phyloP scores from a whole-genome alignment of 2,888 invertebrate species.

The Protophormia terraenovae region DNA sequence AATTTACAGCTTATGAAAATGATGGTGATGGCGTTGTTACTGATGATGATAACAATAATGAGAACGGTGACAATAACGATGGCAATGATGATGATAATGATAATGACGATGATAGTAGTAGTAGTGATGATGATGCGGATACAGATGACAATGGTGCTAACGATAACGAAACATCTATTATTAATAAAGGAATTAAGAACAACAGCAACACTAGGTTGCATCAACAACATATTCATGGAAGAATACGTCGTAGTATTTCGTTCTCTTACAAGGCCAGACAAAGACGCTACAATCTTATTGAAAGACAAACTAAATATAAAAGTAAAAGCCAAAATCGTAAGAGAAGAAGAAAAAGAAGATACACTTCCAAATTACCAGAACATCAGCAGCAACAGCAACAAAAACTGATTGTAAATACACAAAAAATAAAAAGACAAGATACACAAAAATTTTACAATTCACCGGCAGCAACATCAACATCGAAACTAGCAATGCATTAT shows the following conservation, averaged over 20 bases:
- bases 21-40: constrained; percentile 34
- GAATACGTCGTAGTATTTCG: constrained; percentile 59
- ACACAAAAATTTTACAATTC: constrained; percentile 6
- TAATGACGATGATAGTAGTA: constrained; percentile 3
- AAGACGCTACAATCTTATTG: constrained; percentile 3
- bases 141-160: constrained; percentile 24
- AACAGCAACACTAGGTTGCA: constrained; percentile 15
- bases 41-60: not conserved
- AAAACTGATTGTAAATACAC: constrained; percentile 14
- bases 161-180: constrained; percentile 50
- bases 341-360: constrained; percentile 34
- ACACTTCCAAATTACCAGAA: constrained; percentile 59
- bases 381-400: constrained; percentile 54
- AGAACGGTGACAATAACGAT: not conserved
- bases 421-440: not conserved
- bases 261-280: not conserved
- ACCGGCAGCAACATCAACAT: not conserved
- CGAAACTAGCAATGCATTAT: not conserved
- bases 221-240: constrained; percentile 20
- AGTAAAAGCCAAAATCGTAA: constrained; percentile 31
- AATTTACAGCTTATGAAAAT: constrained; percentile 64
- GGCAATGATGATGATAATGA: not conserved
- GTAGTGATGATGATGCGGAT: not conserved
- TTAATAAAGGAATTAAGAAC: constrained; percentile 5
- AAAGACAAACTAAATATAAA: not conserved